These are phyloP conservation scores for Cheilosia pagana DNA, from an alignment of 2,888 invertebrate species.

Conservation along the genomic window DNA sequence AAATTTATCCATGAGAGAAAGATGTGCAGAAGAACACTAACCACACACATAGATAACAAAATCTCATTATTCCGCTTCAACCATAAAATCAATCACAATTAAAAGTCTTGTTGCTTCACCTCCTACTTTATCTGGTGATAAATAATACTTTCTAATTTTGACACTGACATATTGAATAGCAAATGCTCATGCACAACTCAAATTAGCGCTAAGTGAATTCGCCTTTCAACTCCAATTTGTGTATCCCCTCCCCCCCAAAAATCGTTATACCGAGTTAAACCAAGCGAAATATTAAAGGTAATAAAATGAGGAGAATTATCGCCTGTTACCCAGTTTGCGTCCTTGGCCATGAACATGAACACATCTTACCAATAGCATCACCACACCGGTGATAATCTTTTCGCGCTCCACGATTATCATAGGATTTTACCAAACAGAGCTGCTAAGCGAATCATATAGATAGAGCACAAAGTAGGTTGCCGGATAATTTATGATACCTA, in stretches of 20 bases:
- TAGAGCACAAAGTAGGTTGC: constrained; percentile 2
- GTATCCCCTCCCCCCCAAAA: neutral
- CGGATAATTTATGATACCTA: constrained; percentile 40
- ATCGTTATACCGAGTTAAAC: neutral
- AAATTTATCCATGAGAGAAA: too few species aligned
- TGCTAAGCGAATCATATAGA: constrained; percentile 7
- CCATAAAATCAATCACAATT: too few species aligned
- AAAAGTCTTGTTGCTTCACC: too few species aligned
- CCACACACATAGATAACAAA: too few species aligned
- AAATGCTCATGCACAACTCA: constrained; percentile 18
- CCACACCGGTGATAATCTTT: constrained; percentile 40
- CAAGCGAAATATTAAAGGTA: constrained; percentile 9
- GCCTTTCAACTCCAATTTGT: constrained; percentile 1
- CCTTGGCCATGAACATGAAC: constrained; percentile 44
- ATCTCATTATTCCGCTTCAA: too few species aligned
- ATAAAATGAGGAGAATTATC: constrained; percentile 25
- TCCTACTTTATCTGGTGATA: neutral
- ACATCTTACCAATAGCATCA: constrained; percentile 45
- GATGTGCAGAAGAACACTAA: too few species aligned
- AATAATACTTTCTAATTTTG: neutral
- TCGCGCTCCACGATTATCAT: neutral
- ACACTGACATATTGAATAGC: constrained; percentile 7
- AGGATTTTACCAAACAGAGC: neutral
- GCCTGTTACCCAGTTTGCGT: neutral
- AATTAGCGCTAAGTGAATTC: constrained; percentile 45